phyloP scores from a whole-genome alignment of 2,797 vertebrate species.

The Sus cebifrons region DNA sequence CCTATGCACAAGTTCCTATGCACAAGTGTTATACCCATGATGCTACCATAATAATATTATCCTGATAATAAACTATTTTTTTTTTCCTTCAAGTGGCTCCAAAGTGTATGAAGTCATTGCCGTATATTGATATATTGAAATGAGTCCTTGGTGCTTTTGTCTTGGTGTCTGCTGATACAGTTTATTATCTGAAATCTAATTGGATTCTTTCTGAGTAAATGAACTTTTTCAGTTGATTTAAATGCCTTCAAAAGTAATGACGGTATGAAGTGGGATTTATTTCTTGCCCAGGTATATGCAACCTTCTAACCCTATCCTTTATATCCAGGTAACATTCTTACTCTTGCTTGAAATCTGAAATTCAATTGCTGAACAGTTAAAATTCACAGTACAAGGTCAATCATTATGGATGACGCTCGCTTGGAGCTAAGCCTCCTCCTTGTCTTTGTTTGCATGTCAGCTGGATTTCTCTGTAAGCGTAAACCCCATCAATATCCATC shows the following conservation, averaged over 20 bases:
- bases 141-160: constrained; percentile 73
- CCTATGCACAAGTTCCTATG: background rate
- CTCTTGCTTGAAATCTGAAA: constrained; percentile 76
- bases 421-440: constrained; percentile 86
- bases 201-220: constrained; percentile 80
- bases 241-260: constrained; percentile 67
- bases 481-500: constrained; percentile 89
- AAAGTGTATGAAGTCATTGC: constrained; percentile 42
- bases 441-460: constrained; percentile 90
- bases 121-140: constrained; percentile 17
- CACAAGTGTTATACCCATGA: background rate
- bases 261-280: constrained; percentile 63
- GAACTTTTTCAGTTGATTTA: constrained; percentile 74
- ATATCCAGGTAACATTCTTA: constrained; percentile 72
- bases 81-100: constrained; percentile 3
- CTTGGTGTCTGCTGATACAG: constrained; percentile 71
- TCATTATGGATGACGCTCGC: constrained; percentile 86
- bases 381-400: constrained; percentile 91
- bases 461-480: constrained; percentile 88
- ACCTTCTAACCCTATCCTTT: constrained; percentile 36
- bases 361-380: constrained; percentile 88
- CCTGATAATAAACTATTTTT: constrained; percentile 55
- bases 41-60: background rate
- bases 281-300: constrained; percentile 38
- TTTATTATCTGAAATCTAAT: constrained; percentile 74